phyloP scores from a whole-genome alignment of 2,113 vertebrate genomes.

The Paraplagusia blochii region DNA sequence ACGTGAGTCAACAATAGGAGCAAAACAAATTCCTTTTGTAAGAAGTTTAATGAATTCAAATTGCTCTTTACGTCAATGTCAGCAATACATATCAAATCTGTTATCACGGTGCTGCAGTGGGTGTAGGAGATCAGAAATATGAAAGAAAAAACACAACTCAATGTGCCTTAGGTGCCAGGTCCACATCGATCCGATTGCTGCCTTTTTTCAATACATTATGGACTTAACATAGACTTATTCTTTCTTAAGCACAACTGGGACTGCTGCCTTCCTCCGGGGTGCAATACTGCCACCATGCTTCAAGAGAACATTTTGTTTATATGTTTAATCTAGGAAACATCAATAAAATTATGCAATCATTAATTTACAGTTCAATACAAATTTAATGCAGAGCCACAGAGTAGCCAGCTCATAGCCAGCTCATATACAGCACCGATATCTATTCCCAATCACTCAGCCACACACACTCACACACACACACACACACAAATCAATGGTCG shows the following conservation, averaged over 20 bases:
- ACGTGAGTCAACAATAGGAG: conserved; percentile 35
- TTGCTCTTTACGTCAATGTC: conserved; percentile 59
- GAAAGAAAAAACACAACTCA: conserved; percentile 68
- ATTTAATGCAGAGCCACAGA: conserved; percentile 69
- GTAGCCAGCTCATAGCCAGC: conserved; percentile 65
- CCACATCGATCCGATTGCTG: conserved; percentile 54
- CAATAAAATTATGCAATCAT: conserved; percentile 73
- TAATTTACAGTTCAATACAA: conserved; percentile 70
- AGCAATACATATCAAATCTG: conserved; percentile 67
- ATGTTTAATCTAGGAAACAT: conserved; percentile 70
- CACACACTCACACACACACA: conserved; percentile 11
- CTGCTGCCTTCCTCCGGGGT: conserved; percentile 36
- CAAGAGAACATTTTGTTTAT: conserved; percentile 76
- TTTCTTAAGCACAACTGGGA: conserved; percentile 69
- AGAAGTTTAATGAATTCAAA: conserved; percentile 66
- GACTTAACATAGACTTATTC: conserved; percentile 72
- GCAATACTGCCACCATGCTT: conserved; percentile 63
- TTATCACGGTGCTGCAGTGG: conserved; percentile 52
- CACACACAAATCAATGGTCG: conserved; percentile 48
- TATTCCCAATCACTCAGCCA: conserved; percentile 54
- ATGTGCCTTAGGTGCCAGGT: conserved; percentile 56
- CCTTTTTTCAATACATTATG: conserved; percentile 64
- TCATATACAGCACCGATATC: conserved; percentile 73
- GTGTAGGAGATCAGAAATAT: conserved; percentile 58
- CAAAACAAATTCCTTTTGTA: conserved; percentile 52